Percentiles rank a stretch among this genome's conserved stretches.
These are phyloP conservation scores for Sphecodes monilicornis DNA, from an alignment of 2,888 invertebrate genomes.

Conservation along the genomic window DNA sequence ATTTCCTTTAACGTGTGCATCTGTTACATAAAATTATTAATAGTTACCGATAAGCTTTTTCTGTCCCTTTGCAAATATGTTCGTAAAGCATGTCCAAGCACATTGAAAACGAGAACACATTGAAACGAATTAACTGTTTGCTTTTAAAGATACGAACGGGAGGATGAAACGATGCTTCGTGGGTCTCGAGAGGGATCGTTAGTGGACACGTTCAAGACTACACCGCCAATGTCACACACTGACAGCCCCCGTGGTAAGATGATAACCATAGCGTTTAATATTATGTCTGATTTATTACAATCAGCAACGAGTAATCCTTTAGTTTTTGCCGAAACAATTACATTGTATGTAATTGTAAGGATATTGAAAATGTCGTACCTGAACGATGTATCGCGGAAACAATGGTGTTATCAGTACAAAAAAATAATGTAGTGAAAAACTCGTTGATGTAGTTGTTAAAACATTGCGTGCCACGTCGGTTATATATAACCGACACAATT, in stretches of 20 bases:
- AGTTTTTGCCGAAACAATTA: neutral
- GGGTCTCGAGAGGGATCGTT: slow-evolving; percentile 85
- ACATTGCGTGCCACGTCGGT: too few relatives aligned
- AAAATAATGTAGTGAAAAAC: too few relatives aligned
- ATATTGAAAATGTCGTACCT: neutral
- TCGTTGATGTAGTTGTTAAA: too few relatives aligned
- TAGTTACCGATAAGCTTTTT: neutral
- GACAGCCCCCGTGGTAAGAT: slow-evolving; percentile 80
- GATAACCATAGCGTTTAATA: too few relatives aligned
- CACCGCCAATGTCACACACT: slow-evolving; percentile 77
- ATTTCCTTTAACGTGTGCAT: neutral
- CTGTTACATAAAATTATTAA: neutral
- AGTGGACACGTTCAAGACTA: slow-evolving; percentile 85
- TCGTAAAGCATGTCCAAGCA: neutral
- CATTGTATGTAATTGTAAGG: neutral
- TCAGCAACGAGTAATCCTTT: neutral
- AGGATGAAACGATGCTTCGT: slow-evolving; percentile 80
- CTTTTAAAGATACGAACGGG: slow-evolving; percentile 79
- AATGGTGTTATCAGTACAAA: neutral
- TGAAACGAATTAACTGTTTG: neutral
- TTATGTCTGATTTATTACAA: neutral
- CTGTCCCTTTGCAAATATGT: neutral
- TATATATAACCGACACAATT: too few relatives aligned
- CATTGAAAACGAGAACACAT: neutral
- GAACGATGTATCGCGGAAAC: too few relatives aligned